Evolutionary conservation across 2,797 vertebrate genomes (phyloP), one percentile per base, ranked within the genome.

Genomic region (Kryptolebias ocellatus): DNA sequence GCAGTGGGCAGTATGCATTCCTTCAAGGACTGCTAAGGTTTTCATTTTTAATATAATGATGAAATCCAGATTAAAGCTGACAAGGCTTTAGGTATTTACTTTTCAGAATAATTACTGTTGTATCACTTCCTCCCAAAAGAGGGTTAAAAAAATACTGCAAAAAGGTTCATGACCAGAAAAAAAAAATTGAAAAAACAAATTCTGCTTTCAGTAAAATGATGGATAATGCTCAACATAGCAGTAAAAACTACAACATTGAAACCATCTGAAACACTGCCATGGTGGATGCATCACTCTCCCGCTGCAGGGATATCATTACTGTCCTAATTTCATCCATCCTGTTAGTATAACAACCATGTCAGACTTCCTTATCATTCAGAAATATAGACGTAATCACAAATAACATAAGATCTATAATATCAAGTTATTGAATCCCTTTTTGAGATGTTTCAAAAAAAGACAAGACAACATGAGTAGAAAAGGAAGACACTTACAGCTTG

Each of bases 401-500:
- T 72, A 65, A 52, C 31, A 5, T 49, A 47, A 68, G 42, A 44
- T 45, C 42, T 60, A 59, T 53, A 68, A 65, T 66, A 64, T 72
- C 20, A 24, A 71, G 60, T 68, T 60, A 46, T 54, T 34, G 46
- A 78, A 82, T 67, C 47, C 18, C 18, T 16, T n/a, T 49, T 6
- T 5, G 2, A 79, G 74, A 84, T 34, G 52, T 24, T 24, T 24
- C 20, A 24, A 24, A 24, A 24, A 24, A 24, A 24, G 20, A 24
- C 20, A 24, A 24, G 20, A 24, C 20, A 24, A 2, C 20, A 24
- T 15, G 59, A 62, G 53, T 52, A 16, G 20, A 64, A 68, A 49
- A 49, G 17, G 64, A 64, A 60, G 74, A 71, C 67, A 93, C 92
- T 93, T 83, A 94, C 92, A 74, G 91, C 79, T 77, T 39, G 80